Conservation (phyloP, 2,113 vertebrate genomes). For the Centrocercus urophasianus region DNA sequence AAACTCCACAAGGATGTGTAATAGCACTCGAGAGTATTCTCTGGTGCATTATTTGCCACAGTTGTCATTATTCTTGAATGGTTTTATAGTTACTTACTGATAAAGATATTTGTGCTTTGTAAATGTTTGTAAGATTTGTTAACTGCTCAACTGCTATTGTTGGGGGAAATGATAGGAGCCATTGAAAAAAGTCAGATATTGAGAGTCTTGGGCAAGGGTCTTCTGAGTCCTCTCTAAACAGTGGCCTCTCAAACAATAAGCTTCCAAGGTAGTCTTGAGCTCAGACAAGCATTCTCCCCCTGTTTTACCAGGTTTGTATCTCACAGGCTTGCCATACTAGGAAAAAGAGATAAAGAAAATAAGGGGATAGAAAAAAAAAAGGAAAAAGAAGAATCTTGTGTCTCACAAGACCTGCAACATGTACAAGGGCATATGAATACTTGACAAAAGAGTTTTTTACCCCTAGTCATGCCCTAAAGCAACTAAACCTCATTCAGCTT, state of each 20-base stretch:
- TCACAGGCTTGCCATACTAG: neutral
- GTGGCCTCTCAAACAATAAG: neutral
- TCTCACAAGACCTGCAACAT: neutral
- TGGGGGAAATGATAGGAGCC: neutral
- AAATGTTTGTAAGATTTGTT: neutral
- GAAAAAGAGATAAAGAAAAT: neutral
- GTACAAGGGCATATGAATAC: neutral
- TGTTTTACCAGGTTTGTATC: neutral
- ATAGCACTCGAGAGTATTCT: neutral
- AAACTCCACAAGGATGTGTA: neutral
- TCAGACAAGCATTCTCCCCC: neutral
- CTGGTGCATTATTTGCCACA: neutral
- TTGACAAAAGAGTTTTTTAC: neutral
- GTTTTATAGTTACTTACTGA: neutral
- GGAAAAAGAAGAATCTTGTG: neutral
- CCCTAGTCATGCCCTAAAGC: neutral
- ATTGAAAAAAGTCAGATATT: neutral
- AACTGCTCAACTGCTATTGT: neutral
- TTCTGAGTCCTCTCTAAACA: neutral
- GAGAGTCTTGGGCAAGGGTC: neutral
- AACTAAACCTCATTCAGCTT: accelerated
- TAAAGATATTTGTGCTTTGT: neutral
- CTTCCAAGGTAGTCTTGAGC: neutral
- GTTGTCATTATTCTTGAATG: neutral
- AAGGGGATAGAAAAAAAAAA: neutral